Percentiles rank a stretch among this genome's conserved stretches.
Conservation (phyloP, 1,140 invertebrate genomes). For the Drosophila lini region DNA sequence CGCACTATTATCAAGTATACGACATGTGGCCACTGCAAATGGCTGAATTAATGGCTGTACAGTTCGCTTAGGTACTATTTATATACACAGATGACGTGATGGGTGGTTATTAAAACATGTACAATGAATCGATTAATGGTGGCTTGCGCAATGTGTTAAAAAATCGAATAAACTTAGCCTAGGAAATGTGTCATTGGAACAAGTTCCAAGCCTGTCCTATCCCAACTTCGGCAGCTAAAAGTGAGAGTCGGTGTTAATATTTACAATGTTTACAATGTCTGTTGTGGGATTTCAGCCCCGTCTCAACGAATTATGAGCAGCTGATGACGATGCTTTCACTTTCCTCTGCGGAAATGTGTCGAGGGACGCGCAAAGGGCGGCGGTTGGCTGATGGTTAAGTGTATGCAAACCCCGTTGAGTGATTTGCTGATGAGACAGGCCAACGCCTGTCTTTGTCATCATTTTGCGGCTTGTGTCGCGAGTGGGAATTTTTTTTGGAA, state of each 20-base stretch:
- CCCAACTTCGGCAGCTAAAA: neutral
- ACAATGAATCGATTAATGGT: conserved; percentile 38
- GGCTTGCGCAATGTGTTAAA: conserved; percentile 49
- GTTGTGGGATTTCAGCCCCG: conserved; percentile 18
- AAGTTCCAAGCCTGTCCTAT: conserved; percentile 1
- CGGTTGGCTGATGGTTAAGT: conserved; percentile 12
- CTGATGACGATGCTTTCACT: conserved; percentile 71
- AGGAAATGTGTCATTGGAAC: conserved; percentile 46
- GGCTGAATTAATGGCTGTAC: conserved; percentile 42
- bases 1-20: conserved; percentile 71
- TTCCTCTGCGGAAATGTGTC: conserved; percentile 60
- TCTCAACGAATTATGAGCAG: conserved; percentile 51
- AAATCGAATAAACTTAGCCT: conserved; percentile 39
- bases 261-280: conserved; percentile 64
- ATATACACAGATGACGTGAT: conserved; percentile 42
- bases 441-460: conserved; percentile 40
- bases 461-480: neutral
- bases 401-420: conserved; percentile 42
- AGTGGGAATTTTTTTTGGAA: neutral
- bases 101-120: conserved; percentile 28
- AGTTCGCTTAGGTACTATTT: conserved; percentile 28
- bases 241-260: conserved; percentile 38
- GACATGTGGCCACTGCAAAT: conserved; percentile 63
- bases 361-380: conserved; percentile 21
- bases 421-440: conserved; percentile 43